Evolutionary conservation across 1,140 invertebrate species (phyloP).

Genomic region (Elymnias hypermnestra): DNA sequence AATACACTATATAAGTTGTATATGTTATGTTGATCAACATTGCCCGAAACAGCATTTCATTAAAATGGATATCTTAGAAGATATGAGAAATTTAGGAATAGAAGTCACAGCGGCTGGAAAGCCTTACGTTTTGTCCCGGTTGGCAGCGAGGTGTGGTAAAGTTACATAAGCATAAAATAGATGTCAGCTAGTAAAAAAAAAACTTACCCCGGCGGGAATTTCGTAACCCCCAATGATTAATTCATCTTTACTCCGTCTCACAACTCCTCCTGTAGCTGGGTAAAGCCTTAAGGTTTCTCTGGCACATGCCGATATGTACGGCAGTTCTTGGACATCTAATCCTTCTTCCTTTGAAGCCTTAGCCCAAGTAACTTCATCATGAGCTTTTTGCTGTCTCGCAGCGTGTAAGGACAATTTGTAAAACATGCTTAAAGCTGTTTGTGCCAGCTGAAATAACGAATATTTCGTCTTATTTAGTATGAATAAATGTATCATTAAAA

Average conservation of each 20-base stretch:
- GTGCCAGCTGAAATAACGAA: constrained; percentile 39
- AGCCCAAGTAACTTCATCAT: constrained; percentile 57
- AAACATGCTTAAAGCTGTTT: constrained; percentile 58
- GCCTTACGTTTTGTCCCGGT: too few relatives aligned
- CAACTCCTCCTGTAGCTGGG: constrained; percentile 58
- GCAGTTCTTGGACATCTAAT: constrained; percentile 29
- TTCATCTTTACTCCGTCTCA: constrained; percentile 42
- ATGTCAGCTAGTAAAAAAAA: not conserved
- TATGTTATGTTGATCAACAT: too few relatives aligned
- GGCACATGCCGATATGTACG: constrained; percentile 45
- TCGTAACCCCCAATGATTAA: constrained; percentile 51
- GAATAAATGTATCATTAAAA: too few relatives aligned
- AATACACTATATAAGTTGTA: too few relatives aligned
- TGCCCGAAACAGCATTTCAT: too few relatives aligned
- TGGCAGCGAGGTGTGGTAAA: too few relatives aligned
- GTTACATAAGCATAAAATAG: too few relatives aligned
- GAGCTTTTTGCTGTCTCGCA: constrained; percentile 54
- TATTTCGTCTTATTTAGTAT: too few relatives aligned
- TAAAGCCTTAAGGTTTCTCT: constrained; percentile 50
- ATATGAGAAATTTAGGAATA: too few relatives aligned
- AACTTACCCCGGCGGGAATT: constrained; percentile 51
- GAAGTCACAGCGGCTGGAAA: too few relatives aligned
- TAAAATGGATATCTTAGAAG: too few relatives aligned
- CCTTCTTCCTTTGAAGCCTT: constrained; percentile 42
- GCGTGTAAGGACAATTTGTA: constrained; percentile 62